Base-by-base conservation (phyloP, 2,888 invertebrate genomes). In the Lithophane semibrunnea region DNA sequence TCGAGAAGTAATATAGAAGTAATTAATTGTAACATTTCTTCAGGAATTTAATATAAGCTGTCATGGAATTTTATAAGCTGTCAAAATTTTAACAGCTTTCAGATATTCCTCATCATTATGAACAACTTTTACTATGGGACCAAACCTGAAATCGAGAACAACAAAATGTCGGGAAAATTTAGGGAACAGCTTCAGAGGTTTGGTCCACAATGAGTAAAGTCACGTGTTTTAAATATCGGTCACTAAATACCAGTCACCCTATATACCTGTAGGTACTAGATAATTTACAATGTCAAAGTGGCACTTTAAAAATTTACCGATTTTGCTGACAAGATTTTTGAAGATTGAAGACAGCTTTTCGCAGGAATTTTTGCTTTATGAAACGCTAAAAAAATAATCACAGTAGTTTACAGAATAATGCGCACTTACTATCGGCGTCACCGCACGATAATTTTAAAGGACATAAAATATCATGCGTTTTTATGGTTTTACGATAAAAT, bases 401-500 rank as follows among this genome's bases (percentile, higher is more conserved):
- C 21, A 42, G 8, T 12, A 52, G n/a, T 52, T 64, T 37, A 42
- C 67, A 52, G 3, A 54, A 37, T 37, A 37, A 10, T 52, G 67
- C 56, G 63, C 61, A 52, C 49, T 63, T 37, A n/a, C 29, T 58
- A 68, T 80, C 75, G 52, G 24, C 37, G 29, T 42, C 37, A 58
- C 54, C 58, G 42, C 42, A 49, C 44, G 52, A 80, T 79, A 61
- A 24, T 49, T n/a, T 61, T 67, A 63, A 29, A 67, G 75, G 52
- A 66, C 16, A 81, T 76, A 47, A 69, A 54, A 80, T 37, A 37
- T 49, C 54, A 56, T 44, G 42, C 54, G 66, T 37, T 54, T 13
- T 66, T 63, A 81, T 78, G 73, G 80, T 77, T 77, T 77, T 65
- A 61, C 21, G 81, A 81, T 82, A 82, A 77, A 65, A 64, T 72